Percentiles rank a stretch among this genome's conserved stretches.
Conservation (phyloP, 2,888 invertebrate genomes). For the Melanophora roralis region DNA sequence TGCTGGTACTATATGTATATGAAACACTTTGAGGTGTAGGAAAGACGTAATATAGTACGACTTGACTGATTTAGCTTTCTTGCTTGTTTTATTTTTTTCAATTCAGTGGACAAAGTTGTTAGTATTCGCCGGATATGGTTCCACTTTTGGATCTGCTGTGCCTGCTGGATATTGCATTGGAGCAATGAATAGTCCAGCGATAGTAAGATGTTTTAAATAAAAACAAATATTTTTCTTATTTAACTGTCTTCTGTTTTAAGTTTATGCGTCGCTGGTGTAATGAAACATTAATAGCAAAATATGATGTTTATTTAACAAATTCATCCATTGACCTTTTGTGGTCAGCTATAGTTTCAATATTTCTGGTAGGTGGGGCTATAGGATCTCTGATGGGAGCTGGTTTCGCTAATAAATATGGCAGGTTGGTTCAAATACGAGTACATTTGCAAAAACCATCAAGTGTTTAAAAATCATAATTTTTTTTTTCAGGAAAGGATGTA, state of each 20-base stretch:
- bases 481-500: slow-evolving; percentile 82
- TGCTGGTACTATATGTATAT: no score
- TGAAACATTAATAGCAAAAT: slow-evolving; percentile 81
- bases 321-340: slow-evolving; percentile 82
- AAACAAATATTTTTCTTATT: no score
- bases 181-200: slow-evolving; percentile 88
- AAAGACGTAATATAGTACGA: no score
- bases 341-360: slow-evolving; percentile 90
- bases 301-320: slow-evolving; percentile 78
- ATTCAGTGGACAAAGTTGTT: slow-evolving; percentile 77
- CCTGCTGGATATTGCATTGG: slow-evolving; percentile 92
- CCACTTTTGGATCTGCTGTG: slow-evolving; percentile 87
- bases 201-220: slow-evolving; percentile 78
- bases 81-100: not conserved
- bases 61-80: no score
- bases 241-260: slow-evolving; percentile 52
- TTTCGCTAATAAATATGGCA: slow-evolving; percentile 85
- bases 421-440: slow-evolving; percentile 74
- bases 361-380: slow-evolving; percentile 90
- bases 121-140: slow-evolving; percentile 83
- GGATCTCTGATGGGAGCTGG: slow-evolving; percentile 89
- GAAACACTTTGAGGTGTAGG: no score
- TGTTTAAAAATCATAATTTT: not conserved
- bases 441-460: not conserved
- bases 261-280: slow-evolving; percentile 86